Evolutionary conservation across 1,140 invertebrate species (phyloP).

Genomic region (Ceratina japonica): DNA sequence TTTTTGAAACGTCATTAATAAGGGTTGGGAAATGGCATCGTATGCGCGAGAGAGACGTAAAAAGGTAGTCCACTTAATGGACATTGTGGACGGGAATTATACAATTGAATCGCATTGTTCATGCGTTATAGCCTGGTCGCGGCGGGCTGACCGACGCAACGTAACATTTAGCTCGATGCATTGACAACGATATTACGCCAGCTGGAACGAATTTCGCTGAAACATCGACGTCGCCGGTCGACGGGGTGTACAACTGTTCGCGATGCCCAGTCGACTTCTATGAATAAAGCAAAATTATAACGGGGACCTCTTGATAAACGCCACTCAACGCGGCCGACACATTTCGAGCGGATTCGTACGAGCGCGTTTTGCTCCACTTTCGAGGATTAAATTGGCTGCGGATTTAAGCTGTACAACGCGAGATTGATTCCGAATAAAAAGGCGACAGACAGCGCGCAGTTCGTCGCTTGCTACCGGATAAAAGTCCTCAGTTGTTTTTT

Average conservation of each 20-base stretch:
- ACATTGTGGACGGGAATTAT: constrained; percentile 12
- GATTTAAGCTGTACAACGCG: neutral
- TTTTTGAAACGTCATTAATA: too few relatives aligned
- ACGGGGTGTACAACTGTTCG: neutral
- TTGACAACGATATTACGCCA: constrained; percentile 19
- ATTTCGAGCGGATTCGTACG: neutral
- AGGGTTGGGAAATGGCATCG: neutral
- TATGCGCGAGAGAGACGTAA: constrained; percentile 1
- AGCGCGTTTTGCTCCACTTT: neutral
- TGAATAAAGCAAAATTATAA: constrained; percentile 32
- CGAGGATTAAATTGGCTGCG: constrained; percentile 24
- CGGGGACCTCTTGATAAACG: constrained; percentile 20
- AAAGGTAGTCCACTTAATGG: constrained; percentile 3
- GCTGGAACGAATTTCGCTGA: neutral
- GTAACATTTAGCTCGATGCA: neutral
- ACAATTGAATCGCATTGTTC: constrained; percentile 32
- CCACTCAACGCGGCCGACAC: neutral
- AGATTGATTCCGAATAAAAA: constrained; percentile 3
- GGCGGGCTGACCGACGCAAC: neutral
- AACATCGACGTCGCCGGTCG: neutral
- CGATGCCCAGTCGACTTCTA: neutral
- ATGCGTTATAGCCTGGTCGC: neutral
- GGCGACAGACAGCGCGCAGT: neutral
- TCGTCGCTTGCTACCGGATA: neutral
- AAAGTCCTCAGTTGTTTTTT: neutral